Evolutionary conservation across 2,888 invertebrate genomes (phyloP).

Genomic region (Smittia sp.): DNA sequence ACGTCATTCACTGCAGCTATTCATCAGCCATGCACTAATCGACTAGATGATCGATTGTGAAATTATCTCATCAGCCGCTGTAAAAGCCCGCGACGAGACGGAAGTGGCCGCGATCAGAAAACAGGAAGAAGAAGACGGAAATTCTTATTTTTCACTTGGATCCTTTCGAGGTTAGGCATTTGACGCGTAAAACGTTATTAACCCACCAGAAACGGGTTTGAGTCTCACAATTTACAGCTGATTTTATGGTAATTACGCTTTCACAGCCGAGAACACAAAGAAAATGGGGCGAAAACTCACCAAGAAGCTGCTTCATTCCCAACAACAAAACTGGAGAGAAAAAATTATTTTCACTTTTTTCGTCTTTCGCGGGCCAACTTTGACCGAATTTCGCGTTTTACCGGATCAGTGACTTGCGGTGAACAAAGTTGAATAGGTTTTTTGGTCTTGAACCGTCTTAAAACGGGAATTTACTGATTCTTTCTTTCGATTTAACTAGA

Average conservation of each 20-base stretch:
- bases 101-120: background rate
- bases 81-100: background rate
- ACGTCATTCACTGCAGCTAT: too few relatives aligned
- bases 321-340: background rate
- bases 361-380: background rate
- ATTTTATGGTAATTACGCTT: slow-evolving; percentile 5
- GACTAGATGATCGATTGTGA: too few relatives aligned
- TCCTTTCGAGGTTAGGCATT: background rate
- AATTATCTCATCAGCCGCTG: too few relatives aligned
- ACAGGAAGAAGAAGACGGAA: background rate
- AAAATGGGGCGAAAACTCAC: slow-evolving; percentile 21
- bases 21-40: too few relatives aligned
- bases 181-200: background rate
- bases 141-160: background rate
- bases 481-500: background rate
- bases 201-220: background rate
- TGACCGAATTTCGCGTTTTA: background rate
- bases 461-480: background rate
- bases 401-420: background rate
- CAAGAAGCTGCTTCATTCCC: background rate
- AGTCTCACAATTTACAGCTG: background rate
- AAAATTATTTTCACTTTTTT: slow-evolving; percentile 6
- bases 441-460: background rate
- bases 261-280: slow-evolving; percentile 8
- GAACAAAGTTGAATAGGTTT: background rate